These are phyloP conservation scores for Parazoanthus swiftii DNA, from an alignment of 92 coral and sea anemone genomes.

Conservation along the genomic window DNA sequence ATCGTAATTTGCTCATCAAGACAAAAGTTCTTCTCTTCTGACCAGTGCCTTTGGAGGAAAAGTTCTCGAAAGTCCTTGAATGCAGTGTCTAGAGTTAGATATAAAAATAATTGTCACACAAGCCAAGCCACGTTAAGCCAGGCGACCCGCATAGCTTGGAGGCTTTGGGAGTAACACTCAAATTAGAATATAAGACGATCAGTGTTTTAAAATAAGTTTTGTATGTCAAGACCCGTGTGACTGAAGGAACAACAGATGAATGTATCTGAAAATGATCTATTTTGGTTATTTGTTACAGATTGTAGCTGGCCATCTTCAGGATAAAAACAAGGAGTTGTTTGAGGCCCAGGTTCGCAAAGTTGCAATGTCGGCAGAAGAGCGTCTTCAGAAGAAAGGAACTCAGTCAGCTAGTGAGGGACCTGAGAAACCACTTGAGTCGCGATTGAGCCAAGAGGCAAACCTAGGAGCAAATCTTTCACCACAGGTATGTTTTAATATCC, in stretches of 20 bases:
- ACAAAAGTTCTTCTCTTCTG: too few species aligned
- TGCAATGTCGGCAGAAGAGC: slow-evolving; percentile 69
- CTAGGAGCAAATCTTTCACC: neutral
- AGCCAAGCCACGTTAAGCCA: too few species aligned
- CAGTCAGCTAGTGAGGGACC: slow-evolving; percentile 56
- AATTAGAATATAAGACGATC: neutral
- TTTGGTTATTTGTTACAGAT: slow-evolving; percentile 53
- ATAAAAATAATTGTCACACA: too few species aligned
- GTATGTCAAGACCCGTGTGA: too few species aligned
- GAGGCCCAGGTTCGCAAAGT: slow-evolving; percentile 84
- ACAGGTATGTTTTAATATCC: slow-evolving; percentile 11
- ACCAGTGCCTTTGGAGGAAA: too few species aligned
- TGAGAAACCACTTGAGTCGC: slow-evolving; percentile 59
- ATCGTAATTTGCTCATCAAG: too few species aligned
- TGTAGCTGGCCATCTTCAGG: slow-evolving; percentile 88
- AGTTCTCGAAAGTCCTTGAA: too few species aligned
- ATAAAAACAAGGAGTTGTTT: slow-evolving; percentile 81
- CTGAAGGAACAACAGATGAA: neutral
- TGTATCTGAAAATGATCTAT: neutral
- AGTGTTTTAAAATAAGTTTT: too few species aligned
- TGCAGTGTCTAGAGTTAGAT: too few species aligned
- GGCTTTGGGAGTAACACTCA: too few species aligned
- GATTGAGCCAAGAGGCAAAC: slow-evolving; percentile 20
- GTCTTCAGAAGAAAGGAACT: slow-evolving; percentile 55
- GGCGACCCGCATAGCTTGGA: too few species aligned